Base-by-base conservation (phyloP, 1,140 invertebrate species). In the Tribolium castaneum region DNA sequence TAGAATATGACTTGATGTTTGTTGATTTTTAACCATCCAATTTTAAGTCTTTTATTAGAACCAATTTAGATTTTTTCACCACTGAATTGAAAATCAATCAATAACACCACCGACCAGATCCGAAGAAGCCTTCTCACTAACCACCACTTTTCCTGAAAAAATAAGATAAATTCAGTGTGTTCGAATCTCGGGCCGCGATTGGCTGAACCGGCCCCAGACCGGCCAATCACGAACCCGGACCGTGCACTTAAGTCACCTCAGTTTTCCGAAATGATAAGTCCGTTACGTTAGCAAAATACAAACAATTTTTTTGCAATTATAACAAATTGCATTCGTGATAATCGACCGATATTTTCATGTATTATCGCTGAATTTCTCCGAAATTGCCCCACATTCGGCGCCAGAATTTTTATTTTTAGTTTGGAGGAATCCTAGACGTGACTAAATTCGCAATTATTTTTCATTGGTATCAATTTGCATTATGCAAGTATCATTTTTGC, bases 1-100 rank as follows among this genome's bases (percentile, higher is more conserved):
- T 80, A 80, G 78, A 80, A 66, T 78, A 54, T 80, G 78, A 80
- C 56, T 76, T 70, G 35, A 79, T 79, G 50, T 52, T 66, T 70
- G 66, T 56, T 62, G 66, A 78, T 75, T 74, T 74, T 76, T 76
- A 56, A 66, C 7, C 25, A 9, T 73, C 7, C 19, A 73, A 30
- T 30, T 73, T 52, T 54, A 73, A 54, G 25, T 50, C 12, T 73
- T 73, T 56, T 52, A 72, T 72, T 54, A 73, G n/a, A 9, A 22
- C 25, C 14, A 34, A 51, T 73, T 52, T 10, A 12, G 51, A 25
- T 73, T 73, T 16, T 70, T 70, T 34, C 56, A 62, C 34, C 10
- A 62, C 16, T 19, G 19, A 19, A 19, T 62, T 14, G 7, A 62
- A 62, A 62, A 56, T 56, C 22, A 14, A 45, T 10, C 39, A 45